A percentile compares a stretch with the other conserved stretches of the same genome.
Conservation (phyloP, 2,113 vertebrate species). For the Sturnira hondurensis region DNA sequence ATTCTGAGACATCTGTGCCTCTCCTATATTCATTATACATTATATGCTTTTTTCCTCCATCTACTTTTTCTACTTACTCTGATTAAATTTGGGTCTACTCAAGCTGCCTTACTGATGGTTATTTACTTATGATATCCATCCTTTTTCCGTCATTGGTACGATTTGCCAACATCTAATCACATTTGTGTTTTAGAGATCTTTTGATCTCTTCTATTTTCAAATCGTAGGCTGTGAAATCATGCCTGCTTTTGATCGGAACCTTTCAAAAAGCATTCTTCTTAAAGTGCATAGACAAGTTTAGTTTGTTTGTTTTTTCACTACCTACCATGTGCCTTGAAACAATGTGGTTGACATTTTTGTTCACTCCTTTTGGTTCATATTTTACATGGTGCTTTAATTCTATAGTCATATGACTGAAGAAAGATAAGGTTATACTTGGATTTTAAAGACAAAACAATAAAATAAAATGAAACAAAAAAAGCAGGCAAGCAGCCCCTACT, state of each 20-base stretch:
- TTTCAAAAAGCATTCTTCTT: not conserved
- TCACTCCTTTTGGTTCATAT: not conserved
- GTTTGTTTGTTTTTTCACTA: not conserved
- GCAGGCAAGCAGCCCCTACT: not conserved
- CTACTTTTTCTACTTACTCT: not conserved
- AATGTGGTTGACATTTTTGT: not conserved
- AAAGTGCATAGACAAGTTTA: not conserved
- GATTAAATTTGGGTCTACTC: not conserved
- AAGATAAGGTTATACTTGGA: not conserved
- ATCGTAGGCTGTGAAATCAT: not conserved
- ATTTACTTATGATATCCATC: not conserved
- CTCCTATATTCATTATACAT: constrained; percentile 45
- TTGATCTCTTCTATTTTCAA: not conserved
- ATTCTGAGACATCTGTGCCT: constrained; percentile 61
- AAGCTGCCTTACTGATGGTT: not conserved
- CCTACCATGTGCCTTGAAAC: not conserved
- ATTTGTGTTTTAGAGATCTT: not conserved
- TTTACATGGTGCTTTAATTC: not conserved
- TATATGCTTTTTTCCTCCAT: constrained; percentile 15
- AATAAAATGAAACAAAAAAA: not conserved
- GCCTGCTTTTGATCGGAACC: not conserved
- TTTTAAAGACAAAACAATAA: not conserved
- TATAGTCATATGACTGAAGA: not conserved
- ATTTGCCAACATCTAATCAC: not conserved
- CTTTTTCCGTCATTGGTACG: not conserved